These are phyloP conservation scores for Formica aserva DNA, from an alignment of 2,888 invertebrate genomes.

Conservation along the genomic window DNA sequence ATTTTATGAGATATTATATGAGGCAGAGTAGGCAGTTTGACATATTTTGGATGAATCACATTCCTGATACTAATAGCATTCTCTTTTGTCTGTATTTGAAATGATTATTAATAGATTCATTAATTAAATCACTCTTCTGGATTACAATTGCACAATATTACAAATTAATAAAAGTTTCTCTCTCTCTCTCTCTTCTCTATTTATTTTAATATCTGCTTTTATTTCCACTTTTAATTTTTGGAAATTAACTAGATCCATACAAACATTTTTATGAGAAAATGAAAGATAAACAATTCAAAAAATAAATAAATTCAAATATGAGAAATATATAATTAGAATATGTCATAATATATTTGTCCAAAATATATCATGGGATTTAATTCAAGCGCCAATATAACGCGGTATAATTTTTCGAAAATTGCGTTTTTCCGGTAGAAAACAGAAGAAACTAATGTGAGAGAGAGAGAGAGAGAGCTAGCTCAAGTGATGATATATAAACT, in stretches of 20 bases:
- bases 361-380: not conserved
- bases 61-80: not conserved
- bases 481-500: not conserved
- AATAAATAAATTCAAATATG: constrained; percentile 6
- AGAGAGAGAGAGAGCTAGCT: not conserved
- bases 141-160: constrained; percentile 8
- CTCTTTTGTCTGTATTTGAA: not conserved
- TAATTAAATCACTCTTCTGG: constrained; percentile 22
- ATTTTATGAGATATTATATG: not conserved
- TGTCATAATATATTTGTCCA: not conserved
- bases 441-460: not conserved
- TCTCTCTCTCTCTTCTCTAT: not conserved
- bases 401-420: not conserved
- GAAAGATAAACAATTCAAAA: not conserved
- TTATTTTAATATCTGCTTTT: not conserved
- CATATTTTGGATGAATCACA: not conserved
- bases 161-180: not conserved
- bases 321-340: not conserved
- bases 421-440: not conserved
- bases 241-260: not conserved
- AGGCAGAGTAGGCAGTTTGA: not conserved
- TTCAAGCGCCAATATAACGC: not conserved
- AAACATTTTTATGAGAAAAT: not conserved
- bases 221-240: not conserved
- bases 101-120: not conserved